Evolutionary conservation across 2,797 vertebrate species (phyloP).

Genomic region (Cetoscarus ocellatus): DNA sequence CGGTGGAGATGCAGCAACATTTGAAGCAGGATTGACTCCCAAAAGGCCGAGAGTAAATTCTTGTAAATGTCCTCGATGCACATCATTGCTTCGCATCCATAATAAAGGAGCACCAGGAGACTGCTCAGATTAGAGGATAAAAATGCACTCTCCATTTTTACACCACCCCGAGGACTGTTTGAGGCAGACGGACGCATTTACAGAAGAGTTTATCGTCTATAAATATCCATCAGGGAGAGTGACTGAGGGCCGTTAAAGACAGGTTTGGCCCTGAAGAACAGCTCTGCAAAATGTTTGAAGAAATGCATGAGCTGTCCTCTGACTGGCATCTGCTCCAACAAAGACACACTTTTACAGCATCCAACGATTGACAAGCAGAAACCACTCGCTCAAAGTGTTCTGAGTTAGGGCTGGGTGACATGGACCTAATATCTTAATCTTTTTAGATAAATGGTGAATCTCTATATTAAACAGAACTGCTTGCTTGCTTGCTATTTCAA

Average conservation of each 20-base stretch:
- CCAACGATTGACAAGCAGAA: not conserved
- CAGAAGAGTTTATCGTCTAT: conserved; percentile 26
- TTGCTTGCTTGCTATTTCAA: no score
- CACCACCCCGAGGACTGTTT: conserved; percentile 48
- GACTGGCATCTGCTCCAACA: conserved; percentile 3
- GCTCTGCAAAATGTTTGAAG: conserved; percentile 15
- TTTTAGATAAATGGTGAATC: no score
- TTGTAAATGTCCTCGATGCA: conserved; percentile 17
- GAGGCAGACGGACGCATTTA: conserved; percentile 44
- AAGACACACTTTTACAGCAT: not conserved
- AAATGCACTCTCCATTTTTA: conserved; percentile 40
- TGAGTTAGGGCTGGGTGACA: no score
- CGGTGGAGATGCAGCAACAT: not conserved
- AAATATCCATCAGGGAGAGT: conserved; percentile 37
- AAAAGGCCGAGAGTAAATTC: conserved; percentile 3
- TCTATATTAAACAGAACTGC: no score
- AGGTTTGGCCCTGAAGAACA: conserved; percentile 17
- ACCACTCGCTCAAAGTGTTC: no score
- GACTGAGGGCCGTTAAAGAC: conserved; percentile 10
- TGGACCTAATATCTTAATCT: no score
- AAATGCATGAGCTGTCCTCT: not conserved
- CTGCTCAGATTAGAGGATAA: conserved; percentile 37
- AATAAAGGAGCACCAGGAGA: conserved; percentile 37
- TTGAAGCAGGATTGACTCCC: conserved; percentile 25
- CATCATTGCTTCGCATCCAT: conserved; percentile 27